Evolutionary conservation across 2,888 invertebrate genomes (phyloP).

Genomic region (Synergus laeviventris): DNA sequence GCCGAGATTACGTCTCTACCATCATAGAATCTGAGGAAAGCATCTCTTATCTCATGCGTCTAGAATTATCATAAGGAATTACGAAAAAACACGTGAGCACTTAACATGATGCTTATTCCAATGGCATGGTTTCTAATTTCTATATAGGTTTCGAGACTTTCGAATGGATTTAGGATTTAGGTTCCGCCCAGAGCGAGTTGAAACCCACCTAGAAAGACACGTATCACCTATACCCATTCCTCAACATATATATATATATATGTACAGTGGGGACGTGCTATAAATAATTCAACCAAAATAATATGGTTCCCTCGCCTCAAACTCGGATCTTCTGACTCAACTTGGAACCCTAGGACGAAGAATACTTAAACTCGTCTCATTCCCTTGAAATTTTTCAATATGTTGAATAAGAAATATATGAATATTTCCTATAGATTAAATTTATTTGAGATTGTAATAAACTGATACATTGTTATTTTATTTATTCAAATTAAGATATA

Average conservation of each 20-base stretch:
- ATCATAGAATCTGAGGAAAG: slow-evolving; percentile 8
- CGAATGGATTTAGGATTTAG: not conserved
- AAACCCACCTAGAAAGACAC: slow-evolving; percentile 43
- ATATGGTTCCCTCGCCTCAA: slow-evolving; percentile 59
- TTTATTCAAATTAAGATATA: no score
- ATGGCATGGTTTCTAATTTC: not conserved
- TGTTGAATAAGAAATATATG: no score
- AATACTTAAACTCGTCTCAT: slow-evolving; percentile 22
- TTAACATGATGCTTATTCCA: not conserved
- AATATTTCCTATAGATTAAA: slow-evolving; percentile 3
- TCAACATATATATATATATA: not conserved
- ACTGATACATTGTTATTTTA: slow-evolving; percentile 21
- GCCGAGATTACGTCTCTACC: not conserved
- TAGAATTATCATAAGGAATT: slow-evolving; percentile 12
- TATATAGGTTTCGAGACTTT: slow-evolving; percentile 4
- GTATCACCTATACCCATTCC: slow-evolving; percentile 48
- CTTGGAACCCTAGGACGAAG: slow-evolving; percentile 39
- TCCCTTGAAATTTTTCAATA: not conserved
- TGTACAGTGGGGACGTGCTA: slow-evolving; percentile 59
- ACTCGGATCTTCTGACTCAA: slow-evolving; percentile 51
- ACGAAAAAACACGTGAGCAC: not conserved
- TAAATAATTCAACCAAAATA: slow-evolving; percentile 75
- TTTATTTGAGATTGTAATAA: slow-evolving; percentile 17
- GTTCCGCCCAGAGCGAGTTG: slow-evolving; percentile 25
- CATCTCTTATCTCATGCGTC: slow-evolving; percentile 13